A percentile compares a stretch with the other conserved stretches of the same genome.
phyloP scores from a whole-genome alignment of 2,113 vertebrate species.

The Nymphicus hollandicus region DNA sequence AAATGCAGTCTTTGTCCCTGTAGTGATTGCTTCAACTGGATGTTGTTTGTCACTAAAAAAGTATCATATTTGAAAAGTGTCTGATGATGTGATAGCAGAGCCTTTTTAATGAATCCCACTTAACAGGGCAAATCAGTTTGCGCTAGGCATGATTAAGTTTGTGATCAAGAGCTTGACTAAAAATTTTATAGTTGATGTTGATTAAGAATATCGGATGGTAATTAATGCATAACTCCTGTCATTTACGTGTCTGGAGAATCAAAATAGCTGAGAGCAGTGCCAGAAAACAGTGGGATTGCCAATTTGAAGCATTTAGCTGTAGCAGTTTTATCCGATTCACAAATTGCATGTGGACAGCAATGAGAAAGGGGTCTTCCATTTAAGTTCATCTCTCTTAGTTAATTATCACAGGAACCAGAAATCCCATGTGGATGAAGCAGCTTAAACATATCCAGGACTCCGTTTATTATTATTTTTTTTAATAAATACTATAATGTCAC shows the following conservation, averaged over 20 bases:
- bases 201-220: constrained; percentile 49
- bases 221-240: constrained; percentile 40
- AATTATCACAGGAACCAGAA: neutral
- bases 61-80: neutral
- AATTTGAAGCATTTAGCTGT: neutral
- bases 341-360: neutral
- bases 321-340: neutral
- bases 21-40: neutral
- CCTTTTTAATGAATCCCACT: constrained; percentile 40
- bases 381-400: neutral
- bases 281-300: neutral
- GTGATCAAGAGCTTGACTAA: constrained; percentile 45
- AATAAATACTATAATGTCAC: neutral
- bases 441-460: neutral
- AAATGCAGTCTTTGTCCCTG: neutral
- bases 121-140: constrained; percentile 37
- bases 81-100: neutral
- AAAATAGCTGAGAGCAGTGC: neutral
- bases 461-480: neutral
- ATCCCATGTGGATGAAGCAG: neutral
- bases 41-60: constrained; percentile 2
- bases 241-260: constrained; percentile 42
- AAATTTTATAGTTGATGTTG: constrained; percentile 46
- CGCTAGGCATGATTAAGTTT: constrained; percentile 54
- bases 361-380: neutral